Percentiles rank a stretch among this genome's conserved stretches.
phyloP scores from a whole-genome alignment of 2,888 invertebrate genomes.

The Aphelenchoides bicaudatus region DNA sequence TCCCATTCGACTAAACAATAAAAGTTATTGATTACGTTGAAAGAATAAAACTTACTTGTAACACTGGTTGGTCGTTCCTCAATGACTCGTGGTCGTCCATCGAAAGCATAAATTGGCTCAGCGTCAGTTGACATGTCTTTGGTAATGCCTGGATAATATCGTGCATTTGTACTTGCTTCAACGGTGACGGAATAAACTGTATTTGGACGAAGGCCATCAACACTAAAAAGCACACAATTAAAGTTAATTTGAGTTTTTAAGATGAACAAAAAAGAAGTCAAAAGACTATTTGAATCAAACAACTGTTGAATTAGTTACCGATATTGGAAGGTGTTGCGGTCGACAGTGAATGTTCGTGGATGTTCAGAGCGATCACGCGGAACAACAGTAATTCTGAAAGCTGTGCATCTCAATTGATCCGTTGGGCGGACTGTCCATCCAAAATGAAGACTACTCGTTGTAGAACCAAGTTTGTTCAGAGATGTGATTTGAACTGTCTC shows the following conservation, averaged over 20 bases:
- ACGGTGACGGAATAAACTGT: constrained; percentile 60
- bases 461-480: constrained; percentile 49
- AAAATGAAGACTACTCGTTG: constrained; percentile 47
- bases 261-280: too few relatives aligned
- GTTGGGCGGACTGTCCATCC: constrained; percentile 53
- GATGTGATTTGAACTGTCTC: constrained; percentile 45
- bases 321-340: constrained; percentile 57
- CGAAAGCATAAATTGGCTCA: constrained; percentile 39
- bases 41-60: too few relatives aligned
- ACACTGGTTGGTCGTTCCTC: constrained; percentile 56
- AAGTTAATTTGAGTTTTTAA: too few relatives aligned
- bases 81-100: constrained; percentile 48
- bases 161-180: constrained; percentile 35
- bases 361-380: constrained; percentile 49
- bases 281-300: too few relatives aligned
- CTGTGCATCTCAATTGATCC: constrained; percentile 52
- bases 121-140: constrained; percentile 55
- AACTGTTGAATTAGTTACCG: too few relatives aligned
- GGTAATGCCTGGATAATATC: constrained; percentile 41
- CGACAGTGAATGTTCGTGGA: constrained; percentile 56
- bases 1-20: constrained; percentile 61
- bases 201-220: constrained; percentile 55
- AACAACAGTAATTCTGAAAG: constrained; percentile 52
- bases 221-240: too few relatives aligned
- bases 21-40: too few relatives aligned